Evolutionary conservation across 2,888 invertebrate species (phyloP).

Genomic region (Dryadula phaetusa): DNA sequence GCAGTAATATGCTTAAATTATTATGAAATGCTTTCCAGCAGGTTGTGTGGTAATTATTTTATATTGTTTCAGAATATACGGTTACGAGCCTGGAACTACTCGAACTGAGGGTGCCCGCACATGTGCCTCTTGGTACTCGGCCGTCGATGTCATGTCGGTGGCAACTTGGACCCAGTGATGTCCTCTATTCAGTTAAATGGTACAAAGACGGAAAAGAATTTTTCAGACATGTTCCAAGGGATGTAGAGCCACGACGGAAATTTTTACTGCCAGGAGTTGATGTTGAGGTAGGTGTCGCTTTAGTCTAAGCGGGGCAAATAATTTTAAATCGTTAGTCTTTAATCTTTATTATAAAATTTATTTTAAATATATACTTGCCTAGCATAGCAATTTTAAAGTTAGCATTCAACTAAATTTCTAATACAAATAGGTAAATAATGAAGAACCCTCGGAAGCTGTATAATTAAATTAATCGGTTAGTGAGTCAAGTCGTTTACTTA

Average conservation of each 20-base stretch:
- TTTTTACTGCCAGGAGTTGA: constrained; percentile 92
- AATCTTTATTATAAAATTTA: neutral
- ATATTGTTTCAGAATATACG: constrained; percentile 61
- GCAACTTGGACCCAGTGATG: constrained; percentile 90
- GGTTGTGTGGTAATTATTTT: neutral
- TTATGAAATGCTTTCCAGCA: neutral
- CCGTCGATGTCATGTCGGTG: constrained; percentile 92
- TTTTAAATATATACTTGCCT: neutral
- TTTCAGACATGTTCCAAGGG: constrained; percentile 93
- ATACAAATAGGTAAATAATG: constrained; percentile 27
- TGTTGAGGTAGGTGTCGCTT: constrained; percentile 88
- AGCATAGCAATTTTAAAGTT: neutral
- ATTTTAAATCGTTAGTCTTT: neutral
- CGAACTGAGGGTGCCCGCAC: constrained; percentile 91
- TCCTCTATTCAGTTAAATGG: constrained; percentile 95
- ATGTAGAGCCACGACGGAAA: constrained; percentile 91
- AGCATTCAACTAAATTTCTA: constrained; percentile 10
- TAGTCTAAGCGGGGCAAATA: neutral
- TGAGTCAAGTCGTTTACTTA: constrained; percentile 69
- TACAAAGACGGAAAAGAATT: constrained; percentile 96
- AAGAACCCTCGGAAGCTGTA: constrained; percentile 33
- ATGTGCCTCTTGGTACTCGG: constrained; percentile 91
- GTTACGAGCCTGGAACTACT: constrained; percentile 86
- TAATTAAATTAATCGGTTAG: constrained; percentile 75
- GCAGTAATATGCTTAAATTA: neutral